Evolutionary conservation across 1,140 invertebrate genomes (phyloP).

Genomic region (Papilio xuthus): DNA sequence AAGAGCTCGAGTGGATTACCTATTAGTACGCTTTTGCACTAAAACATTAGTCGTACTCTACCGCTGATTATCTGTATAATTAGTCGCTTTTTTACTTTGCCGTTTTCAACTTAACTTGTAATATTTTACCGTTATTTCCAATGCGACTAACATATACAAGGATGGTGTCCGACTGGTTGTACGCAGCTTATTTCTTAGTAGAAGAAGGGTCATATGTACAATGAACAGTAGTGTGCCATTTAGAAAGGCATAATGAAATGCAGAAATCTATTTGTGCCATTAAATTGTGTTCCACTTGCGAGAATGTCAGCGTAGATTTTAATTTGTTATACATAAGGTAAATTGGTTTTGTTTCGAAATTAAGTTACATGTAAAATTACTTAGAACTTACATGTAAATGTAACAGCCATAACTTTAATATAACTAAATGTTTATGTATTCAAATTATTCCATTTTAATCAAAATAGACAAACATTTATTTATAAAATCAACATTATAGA

Average conservation of each 20-base stretch:
- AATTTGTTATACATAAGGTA: not conserved
- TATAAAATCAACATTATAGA: not conserved
- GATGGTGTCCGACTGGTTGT: not conserved
- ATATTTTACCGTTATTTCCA: not conserved
- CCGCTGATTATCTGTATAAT: not conserved
- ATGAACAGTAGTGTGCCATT: constrained; percentile 32
- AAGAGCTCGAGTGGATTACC: constrained; percentile 40
- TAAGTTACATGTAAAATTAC: not conserved
- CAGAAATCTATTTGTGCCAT: constrained; percentile 22
- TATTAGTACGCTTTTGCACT: constrained; percentile 29
- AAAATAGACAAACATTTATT: not conserved
- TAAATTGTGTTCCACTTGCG: constrained; percentile 2
- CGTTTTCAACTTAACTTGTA: no score
- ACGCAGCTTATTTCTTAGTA: not conserved
- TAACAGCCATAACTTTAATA: not conserved
- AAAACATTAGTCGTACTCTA: not conserved
- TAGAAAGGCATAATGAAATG: constrained; percentile 37
- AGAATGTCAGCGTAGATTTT: constrained; percentile 26
- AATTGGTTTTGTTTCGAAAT: constrained; percentile 15
- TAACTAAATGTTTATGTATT: not conserved
- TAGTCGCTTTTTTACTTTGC: no score
- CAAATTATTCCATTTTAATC: not conserved
- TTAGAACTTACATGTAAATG: not conserved
- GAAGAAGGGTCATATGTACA: constrained; percentile 22
- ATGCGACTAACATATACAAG: not conserved